Evolutionary conservation across 2,797 vertebrate species (phyloP).

Genomic region (Sphenopsis melanotis): DNA sequence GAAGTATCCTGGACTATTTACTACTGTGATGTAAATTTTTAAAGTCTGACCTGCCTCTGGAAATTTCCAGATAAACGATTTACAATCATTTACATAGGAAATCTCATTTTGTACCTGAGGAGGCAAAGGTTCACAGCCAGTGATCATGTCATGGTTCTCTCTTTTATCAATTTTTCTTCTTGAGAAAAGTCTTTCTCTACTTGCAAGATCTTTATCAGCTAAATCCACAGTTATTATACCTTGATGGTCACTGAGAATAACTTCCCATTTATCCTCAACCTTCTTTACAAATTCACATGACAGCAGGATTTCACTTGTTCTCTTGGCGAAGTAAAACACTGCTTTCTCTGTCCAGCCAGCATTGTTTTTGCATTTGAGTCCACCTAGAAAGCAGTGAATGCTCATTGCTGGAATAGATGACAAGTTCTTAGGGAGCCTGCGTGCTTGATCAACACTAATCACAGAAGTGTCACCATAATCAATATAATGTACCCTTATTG

Average conservation of each 20-base stretch:
- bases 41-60: constrained; percentile 70
- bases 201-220: background rate
- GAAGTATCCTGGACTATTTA: constrained; percentile 81
- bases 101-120: background rate
- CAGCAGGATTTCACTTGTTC: constrained; percentile 71
- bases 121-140: background rate
- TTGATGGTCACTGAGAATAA: constrained; percentile 77
- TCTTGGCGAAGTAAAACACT: constrained; percentile 71
- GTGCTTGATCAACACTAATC: constrained; percentile 69
- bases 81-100: background rate
- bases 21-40: constrained; percentile 74
- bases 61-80: constrained; percentile 63
- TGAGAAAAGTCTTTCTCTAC: background rate
- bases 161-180: background rate
- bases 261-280: constrained; percentile 82
- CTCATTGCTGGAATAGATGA: constrained; percentile 75
- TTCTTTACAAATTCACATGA: constrained; percentile 82
- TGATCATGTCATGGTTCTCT: background rate
- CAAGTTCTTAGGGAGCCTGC: constrained; percentile 69
- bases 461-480: constrained; percentile 89
- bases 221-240: constrained; percentile 70
- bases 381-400: constrained; percentile 80
- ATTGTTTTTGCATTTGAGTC: constrained; percentile 17
- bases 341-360: constrained; percentile 57
- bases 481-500: constrained; percentile 82